phyloP scores from a whole-genome alignment of 2,113 vertebrate species.

The Dunckerocampus dactyliophorus region DNA sequence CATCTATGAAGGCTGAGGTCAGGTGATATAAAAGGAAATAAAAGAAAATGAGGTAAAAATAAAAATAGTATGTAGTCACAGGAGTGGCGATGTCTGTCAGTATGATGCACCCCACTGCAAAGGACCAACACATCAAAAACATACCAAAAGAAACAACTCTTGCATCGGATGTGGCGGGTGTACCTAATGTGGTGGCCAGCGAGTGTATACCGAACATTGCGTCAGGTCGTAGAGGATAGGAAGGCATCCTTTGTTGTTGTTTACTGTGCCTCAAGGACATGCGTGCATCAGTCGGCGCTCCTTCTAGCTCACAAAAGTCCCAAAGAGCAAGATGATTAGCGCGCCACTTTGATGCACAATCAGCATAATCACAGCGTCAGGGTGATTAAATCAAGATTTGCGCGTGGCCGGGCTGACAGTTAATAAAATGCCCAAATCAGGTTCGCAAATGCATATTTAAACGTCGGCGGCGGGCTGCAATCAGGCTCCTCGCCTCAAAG shows the following conservation, averaged over 20 bases:
- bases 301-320: slow-evolving; percentile 25
- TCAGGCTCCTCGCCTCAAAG: slow-evolving; percentile 43
- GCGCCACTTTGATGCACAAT: slow-evolving; percentile 50
- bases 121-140: too few relatives aligned
- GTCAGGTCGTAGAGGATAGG: neutral
- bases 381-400: slow-evolving; percentile 62
- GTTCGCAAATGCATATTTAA: slow-evolving; percentile 63
- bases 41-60: too few relatives aligned
- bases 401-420: slow-evolving; percentile 50
- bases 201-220: neutral
- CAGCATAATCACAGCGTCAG: slow-evolving; percentile 49
- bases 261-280: slow-evolving; percentile 28
- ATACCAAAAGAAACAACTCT: neutral
- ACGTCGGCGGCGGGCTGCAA: slow-evolving; percentile 33
- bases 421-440: slow-evolving; percentile 71
- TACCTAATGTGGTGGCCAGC: neutral
- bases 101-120: too few relatives aligned
- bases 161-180: neutral
- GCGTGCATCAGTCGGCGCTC: neutral
- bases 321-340: slow-evolving; percentile 40
- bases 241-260: neutral
- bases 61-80: too few relatives aligned
- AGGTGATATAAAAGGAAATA: too few relatives aligned
- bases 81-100: too few relatives aligned
- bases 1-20: too few relatives aligned